Conservation (phyloP, 37 sponge, comb jelly and placozoan species). For the Cliona cf. orientalis region DNA sequence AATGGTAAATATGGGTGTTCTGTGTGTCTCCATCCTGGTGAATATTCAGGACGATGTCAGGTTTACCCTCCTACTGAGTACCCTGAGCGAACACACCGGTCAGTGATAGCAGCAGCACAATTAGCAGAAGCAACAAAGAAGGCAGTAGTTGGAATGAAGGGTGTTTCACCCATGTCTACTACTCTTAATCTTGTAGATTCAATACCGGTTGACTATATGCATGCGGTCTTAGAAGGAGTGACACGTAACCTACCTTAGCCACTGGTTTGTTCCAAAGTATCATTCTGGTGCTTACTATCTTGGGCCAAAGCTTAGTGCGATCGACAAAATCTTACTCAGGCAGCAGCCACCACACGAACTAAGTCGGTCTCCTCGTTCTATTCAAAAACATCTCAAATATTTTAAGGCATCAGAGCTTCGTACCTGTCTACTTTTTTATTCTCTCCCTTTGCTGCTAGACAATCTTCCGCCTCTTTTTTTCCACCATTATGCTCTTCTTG, state of each 20-base stretch:
- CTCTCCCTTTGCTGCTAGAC: constrained; percentile 18
- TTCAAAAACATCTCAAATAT: constrained; percentile 5
- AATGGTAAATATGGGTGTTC: constrained; percentile 57
- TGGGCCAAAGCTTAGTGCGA: background rate
- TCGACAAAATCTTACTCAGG: background rate
- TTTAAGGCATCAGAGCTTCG: constrained; percentile 20
- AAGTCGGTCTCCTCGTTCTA: background rate
- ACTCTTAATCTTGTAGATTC: constrained; percentile 11
- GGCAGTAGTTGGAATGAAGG: constrained; percentile 18
- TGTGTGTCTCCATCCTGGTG: constrained; percentile 50
- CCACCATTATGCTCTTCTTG: constrained; percentile 40
- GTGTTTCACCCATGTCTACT: background rate
- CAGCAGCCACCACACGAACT: background rate
- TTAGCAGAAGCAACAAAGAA: background rate
- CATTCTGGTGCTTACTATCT: constrained; percentile 1
- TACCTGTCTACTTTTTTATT: background rate
- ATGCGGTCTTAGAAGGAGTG: background rate
- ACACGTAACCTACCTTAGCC: background rate
- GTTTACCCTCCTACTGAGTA: background rate
- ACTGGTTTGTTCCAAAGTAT: constrained; percentile 31
- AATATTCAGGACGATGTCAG: background rate
- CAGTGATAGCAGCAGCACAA: background rate
- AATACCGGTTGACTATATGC: background rate
- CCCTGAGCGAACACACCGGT: background rate
- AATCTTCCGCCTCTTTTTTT: constrained; percentile 18